A percentile compares a stretch with the other conserved stretches of the same genome.
Evolutionary conservation across 1,140 invertebrate species (phyloP).

Genomic region (Cecropterus lyciades): DNA sequence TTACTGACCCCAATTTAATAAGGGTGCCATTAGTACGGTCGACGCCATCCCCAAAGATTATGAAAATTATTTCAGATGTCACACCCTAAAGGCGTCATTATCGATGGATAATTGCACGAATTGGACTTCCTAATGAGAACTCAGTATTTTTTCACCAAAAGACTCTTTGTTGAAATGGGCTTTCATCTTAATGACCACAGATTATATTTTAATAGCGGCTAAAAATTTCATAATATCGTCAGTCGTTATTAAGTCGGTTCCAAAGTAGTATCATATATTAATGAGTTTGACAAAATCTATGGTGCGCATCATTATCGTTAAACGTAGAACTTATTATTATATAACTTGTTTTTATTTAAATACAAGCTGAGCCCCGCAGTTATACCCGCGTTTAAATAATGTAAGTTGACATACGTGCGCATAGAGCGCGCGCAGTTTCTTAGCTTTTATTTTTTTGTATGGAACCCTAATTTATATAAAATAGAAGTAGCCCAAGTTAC

Average conservation of each 20-base stretch:
- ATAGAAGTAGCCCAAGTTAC: too few species aligned
- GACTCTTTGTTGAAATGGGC: constrained; percentile 14
- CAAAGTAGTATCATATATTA: too few species aligned
- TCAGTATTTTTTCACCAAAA: constrained; percentile 14
- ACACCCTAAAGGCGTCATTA: constrained; percentile 29
- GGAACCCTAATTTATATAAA: too few species aligned
- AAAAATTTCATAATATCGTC: not conserved
- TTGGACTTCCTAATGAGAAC: constrained; percentile 11
- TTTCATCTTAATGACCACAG: constrained; percentile 29
- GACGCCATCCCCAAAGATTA: constrained; percentile 44
- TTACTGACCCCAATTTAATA: constrained; percentile 60
- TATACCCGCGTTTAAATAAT: too few species aligned
- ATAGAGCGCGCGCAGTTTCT: too few species aligned
- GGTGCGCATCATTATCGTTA: too few species aligned
- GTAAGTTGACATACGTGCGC: too few species aligned
- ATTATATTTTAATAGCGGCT: constrained; percentile 11
- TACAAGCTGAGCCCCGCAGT: too few species aligned
- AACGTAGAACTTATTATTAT: too few species aligned
- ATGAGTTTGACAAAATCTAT: too few species aligned
- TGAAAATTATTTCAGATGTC: constrained; percentile 53
- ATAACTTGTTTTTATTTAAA: too few species aligned
- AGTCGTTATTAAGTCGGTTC: not conserved
- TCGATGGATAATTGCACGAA: constrained; percentile 6
- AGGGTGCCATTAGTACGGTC: constrained; percentile 51
- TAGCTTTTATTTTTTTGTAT: too few species aligned